Percentiles rank a stretch among this genome's conserved stretches.
phyloP scores from a whole-genome alignment of 2,797 vertebrate species.

The Lagocephalus sceleratus region DNA sequence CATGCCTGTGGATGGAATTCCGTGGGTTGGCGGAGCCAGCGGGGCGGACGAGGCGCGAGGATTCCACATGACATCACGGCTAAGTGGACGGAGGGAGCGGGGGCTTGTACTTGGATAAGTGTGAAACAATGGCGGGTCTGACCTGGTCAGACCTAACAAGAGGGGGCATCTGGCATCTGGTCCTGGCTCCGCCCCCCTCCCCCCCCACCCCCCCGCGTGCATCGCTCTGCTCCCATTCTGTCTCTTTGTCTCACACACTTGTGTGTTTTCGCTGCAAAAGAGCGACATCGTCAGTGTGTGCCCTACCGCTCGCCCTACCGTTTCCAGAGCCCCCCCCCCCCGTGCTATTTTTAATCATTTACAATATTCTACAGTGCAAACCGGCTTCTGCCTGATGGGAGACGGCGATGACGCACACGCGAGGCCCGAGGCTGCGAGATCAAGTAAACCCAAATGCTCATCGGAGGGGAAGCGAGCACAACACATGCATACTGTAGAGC shows the following conservation, averaged over 20 bases:
- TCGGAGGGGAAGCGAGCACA: conserved; percentile 58
- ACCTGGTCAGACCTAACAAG: conserved; percentile 24
- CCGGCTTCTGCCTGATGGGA: conserved; percentile 55
- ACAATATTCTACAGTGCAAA: conserved; percentile 66
- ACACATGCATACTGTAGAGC: conserved; percentile 53
- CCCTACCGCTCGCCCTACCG: conserved; percentile 12
- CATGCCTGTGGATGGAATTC: conserved; percentile 66
- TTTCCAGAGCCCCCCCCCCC: conserved; percentile 10
- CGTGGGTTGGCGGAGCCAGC: conserved; percentile 45
- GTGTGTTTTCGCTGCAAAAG: conserved; percentile 31
- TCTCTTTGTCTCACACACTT: conserved; percentile 22
- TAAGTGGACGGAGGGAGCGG: conserved; percentile 33
- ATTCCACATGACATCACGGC: conserved; percentile 37
- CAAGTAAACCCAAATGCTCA: conserved; percentile 66
- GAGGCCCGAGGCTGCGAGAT: conserved; percentile 64
- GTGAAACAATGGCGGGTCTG: conserved; percentile 23
- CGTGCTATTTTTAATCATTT: conserved; percentile 65
- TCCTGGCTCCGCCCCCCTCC: conserved; percentile 1
- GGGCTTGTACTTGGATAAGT: conserved; percentile 18
- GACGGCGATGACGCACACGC: conserved; percentile 54
- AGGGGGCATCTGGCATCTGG: conserved; percentile 36
- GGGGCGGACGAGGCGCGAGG: conserved; percentile 26
- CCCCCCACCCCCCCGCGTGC: neutral
- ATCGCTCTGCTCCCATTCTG: conserved; percentile 19
- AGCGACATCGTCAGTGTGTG: conserved; percentile 26